These are phyloP conservation scores for Epistrophe eligans DNA, from an alignment of 2,888 invertebrate species.

Conservation along the genomic window DNA sequence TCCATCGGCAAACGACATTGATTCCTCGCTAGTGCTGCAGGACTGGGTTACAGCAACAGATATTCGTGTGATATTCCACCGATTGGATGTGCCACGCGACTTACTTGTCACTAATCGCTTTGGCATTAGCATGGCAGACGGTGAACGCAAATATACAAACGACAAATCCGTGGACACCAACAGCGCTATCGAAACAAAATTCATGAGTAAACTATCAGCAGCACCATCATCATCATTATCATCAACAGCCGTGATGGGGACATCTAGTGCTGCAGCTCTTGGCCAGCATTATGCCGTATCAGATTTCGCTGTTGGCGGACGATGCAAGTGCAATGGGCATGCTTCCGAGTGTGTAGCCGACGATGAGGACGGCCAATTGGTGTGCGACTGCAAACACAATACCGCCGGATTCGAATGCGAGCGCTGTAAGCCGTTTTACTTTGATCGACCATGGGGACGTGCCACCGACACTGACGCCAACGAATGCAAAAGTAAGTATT, in stretches of 20 bases:
- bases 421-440: constrained; percentile 99
- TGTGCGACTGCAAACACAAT: constrained; percentile 99
- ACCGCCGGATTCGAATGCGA: constrained; percentile 99
- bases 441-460: constrained; percentile 99
- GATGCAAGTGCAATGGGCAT: constrained; percentile 99
- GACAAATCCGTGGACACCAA: constrained; percentile 79
- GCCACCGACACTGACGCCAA: constrained; percentile 98
- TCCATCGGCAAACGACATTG: constrained; percentile 97
- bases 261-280: constrained; percentile 80
- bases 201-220: constrained; percentile 80
- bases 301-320: constrained; percentile 98
- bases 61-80: constrained; percentile 96
- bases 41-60: constrained; percentile 99
- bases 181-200: constrained; percentile 79
- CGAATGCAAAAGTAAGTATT: constrained; percentile 97
- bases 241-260: constrained; percentile 77
- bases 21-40: constrained; percentile 98
- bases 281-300: constrained; percentile 97
- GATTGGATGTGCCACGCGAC: constrained; percentile 90
- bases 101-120: constrained; percentile 81
- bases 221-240: constrained; percentile 79
- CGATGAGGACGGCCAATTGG: constrained; percentile 89
- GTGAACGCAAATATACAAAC: constrained; percentile 79
- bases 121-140: constrained; percentile 79
- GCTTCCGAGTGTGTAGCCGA: constrained; percentile 94